Base-by-base conservation (phyloP, 1,140 invertebrate genomes). In the Oedothorax gibbosus region DNA sequence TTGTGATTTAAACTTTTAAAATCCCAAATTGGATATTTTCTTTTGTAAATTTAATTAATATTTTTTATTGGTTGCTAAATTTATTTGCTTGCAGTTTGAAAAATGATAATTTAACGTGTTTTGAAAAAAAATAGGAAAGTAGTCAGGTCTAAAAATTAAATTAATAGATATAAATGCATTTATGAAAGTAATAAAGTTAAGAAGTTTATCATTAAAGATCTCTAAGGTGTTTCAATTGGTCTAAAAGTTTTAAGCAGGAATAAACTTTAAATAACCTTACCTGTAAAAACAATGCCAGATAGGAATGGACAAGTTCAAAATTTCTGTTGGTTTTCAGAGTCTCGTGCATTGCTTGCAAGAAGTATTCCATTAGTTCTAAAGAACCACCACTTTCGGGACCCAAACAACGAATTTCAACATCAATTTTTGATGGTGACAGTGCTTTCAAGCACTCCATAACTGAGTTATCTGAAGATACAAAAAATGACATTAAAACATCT, bases 301-400 rank as follows among this genome's bases (percentile, higher is more conserved):
- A 99, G 0, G 96, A 94, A 89, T 98, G 95, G 0, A 94, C 93
- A n/a, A 98, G 90, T 91, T 99, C 98, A 91, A 97, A 99, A 90
- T 98, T 93, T 86, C 90, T 93, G 87, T 95, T 96, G 4, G 92
- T 94, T 83, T 92, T 90, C 2, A 99, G 91, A 90, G 95, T 93
- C 78, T 90, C 90, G 62, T 93, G 90, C 9, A 99, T 90, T 89
- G 96, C 93, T 88, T 93, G 92, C 53, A 99, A 90, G 91, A 98
- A 99, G 85, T 94, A 92, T 54, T 93, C 88, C 92, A 99, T 92
- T 0, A 96, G 90, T 35, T 92, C 89, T 15, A 92, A 85, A 0
- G 93, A 93, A 2, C 94, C 95, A 2, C 93, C 94, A 7, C 91
- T 91, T 86, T 95, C 93, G 0, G 94, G 93, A 69, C 93, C 91